Base-by-base conservation (phyloP, 2,113 vertebrate species). In the Tragelaphus scriptus region DNA sequence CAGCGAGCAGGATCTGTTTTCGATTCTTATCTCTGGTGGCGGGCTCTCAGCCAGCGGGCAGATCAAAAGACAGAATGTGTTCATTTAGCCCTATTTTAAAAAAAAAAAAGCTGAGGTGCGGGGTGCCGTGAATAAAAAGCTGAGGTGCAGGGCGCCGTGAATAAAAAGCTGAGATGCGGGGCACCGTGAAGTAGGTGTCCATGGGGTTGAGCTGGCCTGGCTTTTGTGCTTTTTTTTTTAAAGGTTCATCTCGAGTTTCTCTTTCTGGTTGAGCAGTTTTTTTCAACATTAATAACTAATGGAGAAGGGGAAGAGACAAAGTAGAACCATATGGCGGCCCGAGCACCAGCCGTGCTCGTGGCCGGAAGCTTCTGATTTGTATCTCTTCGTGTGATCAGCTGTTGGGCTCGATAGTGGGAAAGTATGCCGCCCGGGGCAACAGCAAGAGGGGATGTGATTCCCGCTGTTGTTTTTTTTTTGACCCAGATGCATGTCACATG, bases 291-390 rank as follows among this genome's bases (percentile, higher is more conserved):
- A 91, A 95, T 95, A 96, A 98, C 95, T 94, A 88, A 86, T 75
- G 97, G 98, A 92, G 97, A 97, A 90, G 95, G 95, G 98, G 98
- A 97, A 94, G 98, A 98, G 96, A 21, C 95, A 97, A 98, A 98
- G 98, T 97, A 77, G 97, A 98, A 65, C 97, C 98, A 98, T 96
- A 92, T 98, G 98, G 96, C 61, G 32, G 97, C n/a, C 0, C 13
- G 55, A 88, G 59, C 85, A 10, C 91, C 44, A 91, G 90, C 94
- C 85, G 68, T 2, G 3, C 96, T 65, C 58, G 95, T 81, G 97
- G 97, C 98, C 44, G 0, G 25, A 80, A 94, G 0, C 97, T 90
- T 98, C 96, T 98, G 98, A 49, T 98, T 94, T 97, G 88, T 95
- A 56, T 98, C 93, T 96, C 51, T 97, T 97, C 90, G 32, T 98